A percentile compares a stretch with the other conserved stretches of the same genome.
Conservation (phyloP, 2,888 invertebrate genomes). For the Empis livida region DNA sequence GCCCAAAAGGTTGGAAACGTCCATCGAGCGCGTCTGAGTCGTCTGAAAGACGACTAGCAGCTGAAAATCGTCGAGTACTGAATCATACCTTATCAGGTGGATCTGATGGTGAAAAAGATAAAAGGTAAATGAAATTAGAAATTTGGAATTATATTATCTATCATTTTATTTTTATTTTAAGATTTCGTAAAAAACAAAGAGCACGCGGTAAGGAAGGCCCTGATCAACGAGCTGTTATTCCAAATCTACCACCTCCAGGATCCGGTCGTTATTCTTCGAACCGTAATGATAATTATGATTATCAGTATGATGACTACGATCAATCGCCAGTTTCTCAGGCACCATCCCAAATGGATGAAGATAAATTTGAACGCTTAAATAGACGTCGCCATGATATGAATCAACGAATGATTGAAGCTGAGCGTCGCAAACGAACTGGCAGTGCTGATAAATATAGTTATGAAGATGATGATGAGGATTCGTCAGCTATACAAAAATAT, state of each 20-base stretch:
- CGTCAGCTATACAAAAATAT: slow-evolving; percentile 12
- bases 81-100: slow-evolving; percentile 36
- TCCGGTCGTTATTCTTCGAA: slow-evolving; percentile 12
- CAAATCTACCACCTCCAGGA: slow-evolving; percentile 10
- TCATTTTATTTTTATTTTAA: slow-evolving; percentile 8
- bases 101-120: slow-evolving; percentile 44
- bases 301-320: slow-evolving; percentile 18
- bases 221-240: slow-evolving; percentile 20
- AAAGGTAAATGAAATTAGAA: slow-evolving; percentile 28
- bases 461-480: slow-evolving; percentile 11
- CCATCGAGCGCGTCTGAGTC: slow-evolving; percentile 46
- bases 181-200: slow-evolving; percentile 38
- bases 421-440: slow-evolving; percentile 21
- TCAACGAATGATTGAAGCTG: slow-evolving; percentile 32
- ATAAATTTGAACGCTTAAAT: slow-evolving; percentile 34
- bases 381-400: slow-evolving; percentile 34
- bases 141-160: not conserved
- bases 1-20: slow-evolving; percentile 39
- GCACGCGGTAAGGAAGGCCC: slow-evolving; percentile 33
- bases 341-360: slow-evolving; percentile 27
- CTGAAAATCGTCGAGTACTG: slow-evolving; percentile 26
- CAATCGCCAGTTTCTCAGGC: slow-evolving; percentile 16
- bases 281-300: slow-evolving; percentile 27
- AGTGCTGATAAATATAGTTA: slow-evolving; percentile 13
- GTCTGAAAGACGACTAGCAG: slow-evolving; percentile 34